phyloP scores from a whole-genome alignment of 2,888 invertebrate genomes.

The Uropetala carovei region DNA sequence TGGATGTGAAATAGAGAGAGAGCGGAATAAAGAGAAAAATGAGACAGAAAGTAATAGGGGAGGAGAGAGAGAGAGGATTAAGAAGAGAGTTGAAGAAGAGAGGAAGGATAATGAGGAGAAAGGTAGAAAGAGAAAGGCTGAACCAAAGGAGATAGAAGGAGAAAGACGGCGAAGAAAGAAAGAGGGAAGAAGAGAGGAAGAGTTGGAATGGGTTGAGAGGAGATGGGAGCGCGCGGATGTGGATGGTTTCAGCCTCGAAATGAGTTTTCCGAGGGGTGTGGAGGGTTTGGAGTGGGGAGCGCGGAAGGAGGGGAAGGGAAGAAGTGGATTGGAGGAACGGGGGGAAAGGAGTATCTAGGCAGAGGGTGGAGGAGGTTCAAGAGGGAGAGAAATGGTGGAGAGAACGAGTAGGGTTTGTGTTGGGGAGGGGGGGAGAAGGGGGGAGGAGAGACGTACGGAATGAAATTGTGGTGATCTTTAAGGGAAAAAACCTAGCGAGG shows the following conservation, averaged over 20 bases:
- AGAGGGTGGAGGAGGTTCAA: background rate
- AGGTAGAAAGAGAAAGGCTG: background rate
- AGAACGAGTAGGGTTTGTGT: background rate
- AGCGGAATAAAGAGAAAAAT: background rate
- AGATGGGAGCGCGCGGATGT: background rate
- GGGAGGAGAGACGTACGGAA: background rate
- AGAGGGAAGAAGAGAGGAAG: background rate
- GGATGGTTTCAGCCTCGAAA: background rate
- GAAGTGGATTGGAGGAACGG: background rate
- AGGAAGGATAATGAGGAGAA: background rate
- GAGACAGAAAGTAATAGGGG: background rate
- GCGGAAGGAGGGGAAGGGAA: background rate
- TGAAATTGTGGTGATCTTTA: conserved; percentile 29
- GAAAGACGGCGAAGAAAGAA: background rate
- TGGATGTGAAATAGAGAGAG: too few relatives aligned
- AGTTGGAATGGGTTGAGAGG: background rate
- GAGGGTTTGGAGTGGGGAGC: background rate
- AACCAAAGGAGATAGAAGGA: background rate
- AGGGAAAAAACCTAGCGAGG: background rate
- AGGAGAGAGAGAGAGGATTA: background rate
- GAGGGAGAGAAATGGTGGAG: background rate
- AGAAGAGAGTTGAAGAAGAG: background rate
- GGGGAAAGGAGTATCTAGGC: background rate
- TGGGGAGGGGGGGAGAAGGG: background rate
- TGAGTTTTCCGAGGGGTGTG: conserved; percentile 14